A percentile compares a stretch with the other conserved stretches of the same genome.
phyloP scores from a whole-genome alignment of 2,888 invertebrate species.

The Cheilosia soror region DNA sequence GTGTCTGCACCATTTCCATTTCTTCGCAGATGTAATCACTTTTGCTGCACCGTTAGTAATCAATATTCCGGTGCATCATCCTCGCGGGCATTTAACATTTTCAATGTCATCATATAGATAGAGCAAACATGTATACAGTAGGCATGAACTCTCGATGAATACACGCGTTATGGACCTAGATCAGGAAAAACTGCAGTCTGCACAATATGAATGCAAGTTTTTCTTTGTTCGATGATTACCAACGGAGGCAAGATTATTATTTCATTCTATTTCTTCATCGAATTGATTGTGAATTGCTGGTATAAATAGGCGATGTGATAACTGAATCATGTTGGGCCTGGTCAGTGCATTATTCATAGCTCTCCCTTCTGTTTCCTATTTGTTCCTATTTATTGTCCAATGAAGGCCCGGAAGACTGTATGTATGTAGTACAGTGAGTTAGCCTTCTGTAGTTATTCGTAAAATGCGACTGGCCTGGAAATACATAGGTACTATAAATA shows the following conservation, averaged over 20 bases:
- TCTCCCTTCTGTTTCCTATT: no score
- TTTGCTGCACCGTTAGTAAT: constrained; percentile 38
- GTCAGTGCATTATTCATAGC: no score
- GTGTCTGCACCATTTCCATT: constrained; percentile 25
- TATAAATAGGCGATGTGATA: no score
- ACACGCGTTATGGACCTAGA: not conserved
- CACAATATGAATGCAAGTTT: constrained; percentile 10
- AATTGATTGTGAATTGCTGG: no score
- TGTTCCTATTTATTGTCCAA: no score
- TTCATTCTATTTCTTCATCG: not conserved
- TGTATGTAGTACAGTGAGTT: no score
- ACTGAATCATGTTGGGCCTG: no score
- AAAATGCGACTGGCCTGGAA: no score
- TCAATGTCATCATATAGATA: constrained; percentile 6
- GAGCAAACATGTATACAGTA: constrained; percentile 2
- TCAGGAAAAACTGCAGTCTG: constrained; percentile 4
- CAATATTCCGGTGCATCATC: constrained; percentile 4
- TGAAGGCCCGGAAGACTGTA: no score
- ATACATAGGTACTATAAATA: no score
- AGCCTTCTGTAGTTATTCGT: no score
- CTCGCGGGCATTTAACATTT: not conserved
- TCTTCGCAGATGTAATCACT: constrained; percentile 18
- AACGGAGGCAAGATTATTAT: constrained; percentile 5
- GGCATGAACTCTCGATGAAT: no score
- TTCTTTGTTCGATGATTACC: constrained; percentile 3